Percentiles rank a stretch among this genome's conserved stretches.
phyloP scores from a whole-genome alignment of 2,113 vertebrate genomes.

The Silurus asotus region DNA sequence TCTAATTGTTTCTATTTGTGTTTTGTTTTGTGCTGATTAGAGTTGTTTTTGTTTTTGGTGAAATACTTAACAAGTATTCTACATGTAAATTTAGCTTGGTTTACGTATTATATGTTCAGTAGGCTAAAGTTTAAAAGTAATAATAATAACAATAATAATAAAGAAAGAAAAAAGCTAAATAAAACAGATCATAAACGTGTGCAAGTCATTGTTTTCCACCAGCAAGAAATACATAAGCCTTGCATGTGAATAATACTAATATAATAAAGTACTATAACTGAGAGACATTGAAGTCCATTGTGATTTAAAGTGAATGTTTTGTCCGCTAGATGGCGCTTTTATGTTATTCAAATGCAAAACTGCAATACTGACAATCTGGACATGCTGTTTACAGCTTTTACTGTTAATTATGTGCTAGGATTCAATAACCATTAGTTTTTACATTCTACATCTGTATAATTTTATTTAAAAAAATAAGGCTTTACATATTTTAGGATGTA shows the following conservation, averaged over 20 bases:
- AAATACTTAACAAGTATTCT: not conserved
- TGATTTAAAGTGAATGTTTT: no score
- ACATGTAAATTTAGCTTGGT: not conserved
- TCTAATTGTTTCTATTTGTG: no score
- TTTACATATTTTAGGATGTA: not conserved
- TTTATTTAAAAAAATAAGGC: not conserved
- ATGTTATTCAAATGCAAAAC: not conserved
- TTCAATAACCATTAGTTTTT: not conserved
- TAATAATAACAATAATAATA: no score
- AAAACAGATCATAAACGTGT: not conserved
- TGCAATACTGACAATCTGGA: not conserved
- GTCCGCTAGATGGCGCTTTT: slow-evolving; percentile 31
- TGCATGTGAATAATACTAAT: not conserved
- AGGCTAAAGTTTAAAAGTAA: not conserved
- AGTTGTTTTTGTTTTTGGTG: no score
- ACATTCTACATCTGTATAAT: not conserved
- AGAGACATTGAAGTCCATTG: not conserved
- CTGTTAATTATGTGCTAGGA: not conserved
- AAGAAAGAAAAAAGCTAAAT: no score
- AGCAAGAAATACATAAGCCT: not conserved
- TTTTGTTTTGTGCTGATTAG: no score
- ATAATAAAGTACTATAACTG: not conserved
- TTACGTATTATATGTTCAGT: not conserved
- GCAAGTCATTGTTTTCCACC: not conserved
- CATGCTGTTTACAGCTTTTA: not conserved